Conservation (phyloP, 2,797 vertebrate genomes). For the Pyrocephalus nanus region DNA sequence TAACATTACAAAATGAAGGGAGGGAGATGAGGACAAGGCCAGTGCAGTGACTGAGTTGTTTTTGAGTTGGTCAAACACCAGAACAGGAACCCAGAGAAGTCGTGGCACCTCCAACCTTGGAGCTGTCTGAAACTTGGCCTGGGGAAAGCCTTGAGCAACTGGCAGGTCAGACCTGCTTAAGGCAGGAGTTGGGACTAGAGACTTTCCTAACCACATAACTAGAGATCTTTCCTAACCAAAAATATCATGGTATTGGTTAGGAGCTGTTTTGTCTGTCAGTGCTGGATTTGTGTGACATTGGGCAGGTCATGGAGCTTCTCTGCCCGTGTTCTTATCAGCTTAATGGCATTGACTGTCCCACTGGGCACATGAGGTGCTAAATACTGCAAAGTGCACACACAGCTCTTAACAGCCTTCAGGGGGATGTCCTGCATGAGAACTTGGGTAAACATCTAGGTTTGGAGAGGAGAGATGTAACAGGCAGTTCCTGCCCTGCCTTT, state of each 20-base stretch:
- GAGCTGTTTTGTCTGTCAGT: background rate
- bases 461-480: background rate
- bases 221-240: background rate
- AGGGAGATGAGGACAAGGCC: background rate
- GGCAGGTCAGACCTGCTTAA: background rate
- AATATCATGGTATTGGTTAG: rapidly evolving
- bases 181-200: background rate
- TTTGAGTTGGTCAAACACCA: background rate
- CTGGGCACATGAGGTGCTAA: background rate
- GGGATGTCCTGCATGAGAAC: background rate
- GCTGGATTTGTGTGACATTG: background rate
- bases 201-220: too few relatives aligned
- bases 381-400: background rate
- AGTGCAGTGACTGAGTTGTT: background rate
- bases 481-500: background rate
- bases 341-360: background rate
- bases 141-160: background rate
- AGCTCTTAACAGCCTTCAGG: background rate
- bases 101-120: background rate
- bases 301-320: background rate
- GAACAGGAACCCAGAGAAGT: background rate
- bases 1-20: background rate
- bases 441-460: background rate
- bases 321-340: background rate
- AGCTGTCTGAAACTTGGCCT: background rate